Evolutionary conservation across 1,140 invertebrate genomes (phyloP), one percentile per base, ranked within the genome.

Genomic region (Drosophila navojoa): DNA sequence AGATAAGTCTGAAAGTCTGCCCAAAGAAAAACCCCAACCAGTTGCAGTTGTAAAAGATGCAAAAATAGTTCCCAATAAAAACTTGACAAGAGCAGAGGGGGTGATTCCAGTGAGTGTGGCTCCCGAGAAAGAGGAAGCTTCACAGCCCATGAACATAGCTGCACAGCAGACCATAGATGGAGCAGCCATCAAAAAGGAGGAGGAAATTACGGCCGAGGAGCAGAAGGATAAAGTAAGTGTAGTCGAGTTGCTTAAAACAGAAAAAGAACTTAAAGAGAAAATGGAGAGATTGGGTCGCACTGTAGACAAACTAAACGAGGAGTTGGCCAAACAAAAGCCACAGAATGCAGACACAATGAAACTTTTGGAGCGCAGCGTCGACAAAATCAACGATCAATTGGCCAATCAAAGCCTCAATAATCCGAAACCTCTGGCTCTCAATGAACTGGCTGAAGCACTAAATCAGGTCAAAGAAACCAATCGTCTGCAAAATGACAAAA

Each of bases 241-340:
- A 22, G 92, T 93, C 16, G 84, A 93, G 58, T 91, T 93, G 25
- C 68, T 76, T 0, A 76, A 90, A 69, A 86, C 92, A 55, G 79
- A 94, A 22, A 92, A 93, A 50, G 93, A 94, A 78, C 90, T 95
- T 9, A 93, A 94, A 69, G 90, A 93, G 71, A 92, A 93, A 40
- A 93, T 95, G 80, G 90, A 95, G 45, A 93, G 94, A 60, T 76
- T 93, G 62, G 86, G 92, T 49, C 81, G 93, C 57, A 77, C 93
- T 73, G 84, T 92, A n/a, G 76, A 92, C 89, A 77, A 93, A 80
- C 93, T 95, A 15, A 93, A 95, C 40, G 79, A 90, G 7, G 90
- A 91, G 58, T 54, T 92, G 53, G 81, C 80, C 0, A 91, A 92
- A 50, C 87, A 92, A 64, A 91, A 82, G 71, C 67, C 90, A 45